These are phyloP conservation scores for Thamnophis elegans DNA, from an alignment of 2,797 vertebrate species.

Conservation along the genomic window DNA sequence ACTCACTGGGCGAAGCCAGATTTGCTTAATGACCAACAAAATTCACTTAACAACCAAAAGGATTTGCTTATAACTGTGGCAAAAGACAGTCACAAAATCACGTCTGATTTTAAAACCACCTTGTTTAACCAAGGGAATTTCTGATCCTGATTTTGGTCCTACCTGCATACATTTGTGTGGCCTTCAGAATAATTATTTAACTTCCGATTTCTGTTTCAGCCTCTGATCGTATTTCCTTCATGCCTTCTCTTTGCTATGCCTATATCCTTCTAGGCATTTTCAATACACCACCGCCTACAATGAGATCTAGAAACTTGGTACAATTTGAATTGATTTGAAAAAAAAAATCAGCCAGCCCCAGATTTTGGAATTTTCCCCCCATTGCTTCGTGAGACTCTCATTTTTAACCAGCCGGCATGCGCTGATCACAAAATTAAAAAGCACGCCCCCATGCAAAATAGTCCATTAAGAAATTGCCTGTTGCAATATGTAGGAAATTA, in stretches of 20 bases:
- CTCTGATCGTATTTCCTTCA: neutral
- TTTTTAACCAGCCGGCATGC: neutral
- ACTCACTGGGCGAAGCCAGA: neutral
- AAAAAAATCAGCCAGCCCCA: neutral
- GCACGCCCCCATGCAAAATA: neutral
- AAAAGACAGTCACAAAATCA: neutral
- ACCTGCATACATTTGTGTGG: neutral
- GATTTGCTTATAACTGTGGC: neutral
- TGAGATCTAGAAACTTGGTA: neutral
- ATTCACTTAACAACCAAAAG: neutral
- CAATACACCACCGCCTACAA: neutral
- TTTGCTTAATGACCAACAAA: neutral
- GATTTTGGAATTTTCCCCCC: neutral
- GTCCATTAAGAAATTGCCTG: neutral
- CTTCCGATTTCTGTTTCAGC: neutral
- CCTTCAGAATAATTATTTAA: neutral
- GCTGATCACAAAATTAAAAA: neutral
- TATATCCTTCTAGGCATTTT: neutral
- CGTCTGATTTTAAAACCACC: neutral
- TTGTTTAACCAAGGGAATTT: neutral
- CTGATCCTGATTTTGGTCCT: neutral
- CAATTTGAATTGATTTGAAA: neutral
- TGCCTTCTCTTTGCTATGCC: neutral
- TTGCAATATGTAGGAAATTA: slow-evolving; percentile 7
- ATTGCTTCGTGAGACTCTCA: fast-evolving